A percentile compares a stretch with the other conserved stretches of the same genome.
phyloP scores from a whole-genome alignment of 64 coral and sea anemone genomes.

The Montipora cactus region DNA sequence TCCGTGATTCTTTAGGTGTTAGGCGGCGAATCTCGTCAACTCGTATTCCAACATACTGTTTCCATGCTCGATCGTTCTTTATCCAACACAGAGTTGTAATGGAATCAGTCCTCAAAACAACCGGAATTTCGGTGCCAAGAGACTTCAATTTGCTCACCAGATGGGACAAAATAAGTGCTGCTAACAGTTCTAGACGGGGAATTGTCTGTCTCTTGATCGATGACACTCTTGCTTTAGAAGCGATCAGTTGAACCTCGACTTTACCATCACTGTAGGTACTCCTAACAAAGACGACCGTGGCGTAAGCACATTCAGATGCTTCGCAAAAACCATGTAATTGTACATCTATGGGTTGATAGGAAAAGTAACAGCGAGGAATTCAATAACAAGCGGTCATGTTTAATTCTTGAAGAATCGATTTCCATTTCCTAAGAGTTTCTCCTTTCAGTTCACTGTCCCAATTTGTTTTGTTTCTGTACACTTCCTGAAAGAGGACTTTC shows the following conservation, averaged over 20 bases:
- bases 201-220: conserved; percentile 49
- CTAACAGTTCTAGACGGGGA: conserved; percentile 28
- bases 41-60: neutral
- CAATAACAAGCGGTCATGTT: neutral
- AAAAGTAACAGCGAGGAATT: conserved; percentile 4
- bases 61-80: conserved; percentile 7
- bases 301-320: neutral
- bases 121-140: neutral
- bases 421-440: neutral
- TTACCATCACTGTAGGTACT: neutral
- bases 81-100: conserved; percentile 25
- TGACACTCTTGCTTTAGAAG: conserved; percentile 1
- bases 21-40: neutral
- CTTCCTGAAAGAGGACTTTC: neutral
- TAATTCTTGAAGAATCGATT: conserved; percentile 22
- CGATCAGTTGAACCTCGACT: neutral
- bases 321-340: conserved; percentile 27
- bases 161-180: neutral
- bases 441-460: neutral
- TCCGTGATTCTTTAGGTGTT: conserved; percentile 8
- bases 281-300: neutral
- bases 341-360: neutral
- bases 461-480: neutral
- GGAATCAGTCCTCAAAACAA: neutral
- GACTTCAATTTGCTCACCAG: conserved; percentile 1